A percentile compares a stretch with the other conserved stretches of the same genome.
Conservation (phyloP, 1,140 invertebrate species). For the Magallana ariakensis region DNA sequence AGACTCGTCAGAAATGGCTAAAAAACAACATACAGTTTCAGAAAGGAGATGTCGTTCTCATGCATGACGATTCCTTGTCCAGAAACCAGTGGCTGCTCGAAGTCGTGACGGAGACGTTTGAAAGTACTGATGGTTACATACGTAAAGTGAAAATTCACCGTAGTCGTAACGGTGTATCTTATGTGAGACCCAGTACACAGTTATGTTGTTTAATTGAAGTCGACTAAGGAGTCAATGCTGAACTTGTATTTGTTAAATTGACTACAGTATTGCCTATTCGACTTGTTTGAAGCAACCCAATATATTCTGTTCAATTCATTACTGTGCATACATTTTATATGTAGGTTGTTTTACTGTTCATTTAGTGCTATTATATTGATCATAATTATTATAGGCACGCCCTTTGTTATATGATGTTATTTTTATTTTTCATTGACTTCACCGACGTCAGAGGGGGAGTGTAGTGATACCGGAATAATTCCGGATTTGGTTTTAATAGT, state of each 20-base stretch:
- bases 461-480: no score
- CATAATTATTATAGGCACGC: not conserved
- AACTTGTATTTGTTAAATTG: no score
- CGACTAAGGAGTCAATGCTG: not conserved
- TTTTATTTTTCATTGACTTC: not conserved
- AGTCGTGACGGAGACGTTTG: no score
- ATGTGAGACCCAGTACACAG: slow-evolving; percentile 29
- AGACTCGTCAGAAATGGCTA: slow-evolving; percentile 38
- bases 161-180: not conserved
- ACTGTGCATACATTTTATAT: not conserved
- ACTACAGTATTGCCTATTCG: no score
- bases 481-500: no score
- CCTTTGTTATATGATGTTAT: not conserved
- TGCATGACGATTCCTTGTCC: not conserved
- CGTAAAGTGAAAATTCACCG: no score
- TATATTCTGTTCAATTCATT: not conserved
- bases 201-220: not conserved
- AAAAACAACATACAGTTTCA: not conserved
- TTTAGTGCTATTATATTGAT: not conserved
- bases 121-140: no score
- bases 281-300: no score
- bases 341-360: not conserved
- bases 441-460: not conserved
- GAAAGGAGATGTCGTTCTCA: slow-evolving; percentile 5
- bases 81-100: no score